These are phyloP conservation scores for Tricholaema leucomelas DNA, from an alignment of 2,113 vertebrate species.

Conservation along the genomic window DNA sequence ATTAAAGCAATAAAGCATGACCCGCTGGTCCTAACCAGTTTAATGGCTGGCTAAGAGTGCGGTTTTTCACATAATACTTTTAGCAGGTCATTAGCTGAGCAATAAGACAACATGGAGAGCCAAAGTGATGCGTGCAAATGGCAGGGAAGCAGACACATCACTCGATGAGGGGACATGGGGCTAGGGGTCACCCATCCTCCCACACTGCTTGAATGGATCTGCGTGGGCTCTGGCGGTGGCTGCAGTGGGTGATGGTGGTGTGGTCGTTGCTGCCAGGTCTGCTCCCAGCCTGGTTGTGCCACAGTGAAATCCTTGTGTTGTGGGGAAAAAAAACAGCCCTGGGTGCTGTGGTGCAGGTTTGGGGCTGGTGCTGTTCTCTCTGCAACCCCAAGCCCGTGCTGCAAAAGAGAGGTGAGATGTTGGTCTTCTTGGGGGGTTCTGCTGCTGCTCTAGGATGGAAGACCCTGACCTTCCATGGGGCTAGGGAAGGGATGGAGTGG, in stretches of 20 bases:
- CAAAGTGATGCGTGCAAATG: neutral
- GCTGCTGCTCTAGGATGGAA: neutral
- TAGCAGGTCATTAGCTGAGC: slow-evolving; percentile 64
- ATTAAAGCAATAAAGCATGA: slow-evolving; percentile 57
- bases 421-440: rapidly evolving
- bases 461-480: neutral
- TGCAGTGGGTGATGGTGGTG: neutral
- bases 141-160: neutral
- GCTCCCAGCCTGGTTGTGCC: neutral
- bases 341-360: neutral
- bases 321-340: neutral
- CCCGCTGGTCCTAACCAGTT: slow-evolving; percentile 37
- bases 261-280: neutral
- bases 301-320: rapidly evolving
- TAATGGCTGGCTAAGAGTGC: slow-evolving; percentile 44
- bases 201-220: rapidly evolving
- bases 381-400: neutral
- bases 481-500: neutral
- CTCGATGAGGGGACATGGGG: neutral
- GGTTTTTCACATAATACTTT: slow-evolving; percentile 47
- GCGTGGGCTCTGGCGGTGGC: rapidly evolving
- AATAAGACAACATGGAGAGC: slow-evolving; percentile 38
- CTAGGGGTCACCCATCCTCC: neutral
- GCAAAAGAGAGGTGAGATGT: neutral
- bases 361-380: rapidly evolving